These are phyloP conservation scores for Hypomecis punctinalis DNA, from an alignment of 2,888 invertebrate species.

Conservation along the genomic window DNA sequence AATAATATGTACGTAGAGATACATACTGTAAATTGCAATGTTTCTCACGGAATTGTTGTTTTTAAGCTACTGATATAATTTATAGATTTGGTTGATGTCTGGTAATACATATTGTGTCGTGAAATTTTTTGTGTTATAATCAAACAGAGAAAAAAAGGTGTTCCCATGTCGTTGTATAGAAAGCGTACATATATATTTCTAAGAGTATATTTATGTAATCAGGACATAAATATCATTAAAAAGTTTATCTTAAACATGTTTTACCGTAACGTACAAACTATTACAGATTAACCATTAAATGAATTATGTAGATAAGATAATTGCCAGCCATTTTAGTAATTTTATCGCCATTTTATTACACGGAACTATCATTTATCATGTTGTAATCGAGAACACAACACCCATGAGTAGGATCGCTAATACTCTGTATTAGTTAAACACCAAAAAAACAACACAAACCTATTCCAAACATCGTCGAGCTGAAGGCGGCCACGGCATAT, in stretches of 20 bases:
- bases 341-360: constrained; percentile 4
- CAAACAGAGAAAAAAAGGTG: too few species aligned
- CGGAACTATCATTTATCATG: constrained; percentile 23
- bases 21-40: background rate
- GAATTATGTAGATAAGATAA: constrained; percentile 3
- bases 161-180: too few species aligned
- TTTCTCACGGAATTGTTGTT: background rate
- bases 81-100: too few species aligned
- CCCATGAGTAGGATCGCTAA: constrained; percentile 29
- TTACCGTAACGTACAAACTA: too few species aligned
- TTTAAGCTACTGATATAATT: background rate
- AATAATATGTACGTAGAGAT: background rate
- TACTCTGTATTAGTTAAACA: constrained; percentile 49
- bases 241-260: too few species aligned
- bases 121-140: too few species aligned
- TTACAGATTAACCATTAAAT: background rate
- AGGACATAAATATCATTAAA: too few species aligned
- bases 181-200: too few species aligned
- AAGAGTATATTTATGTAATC: too few species aligned
- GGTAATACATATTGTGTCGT: too few species aligned
- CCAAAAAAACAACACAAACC: constrained; percentile 57
- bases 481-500: constrained; percentile 61
- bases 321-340: constrained; percentile 1
- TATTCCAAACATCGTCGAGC: constrained; percentile 58
- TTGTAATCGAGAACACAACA: constrained; percentile 28